Evolutionary conservation across 2,888 invertebrate species (phyloP).

Genomic region (Pseudoips prasinana): DNA sequence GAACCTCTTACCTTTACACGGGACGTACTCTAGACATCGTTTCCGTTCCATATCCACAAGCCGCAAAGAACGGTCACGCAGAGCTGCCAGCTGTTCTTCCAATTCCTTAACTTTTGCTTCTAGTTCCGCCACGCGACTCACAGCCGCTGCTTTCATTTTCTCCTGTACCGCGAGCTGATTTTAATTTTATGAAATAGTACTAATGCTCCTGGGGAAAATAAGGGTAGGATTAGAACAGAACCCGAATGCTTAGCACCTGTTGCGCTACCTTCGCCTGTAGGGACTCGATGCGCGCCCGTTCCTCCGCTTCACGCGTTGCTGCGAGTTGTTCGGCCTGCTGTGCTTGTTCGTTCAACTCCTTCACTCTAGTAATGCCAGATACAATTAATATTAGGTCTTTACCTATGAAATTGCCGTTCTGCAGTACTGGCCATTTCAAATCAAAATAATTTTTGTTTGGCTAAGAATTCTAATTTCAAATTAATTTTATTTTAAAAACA

Average conservation of each 20-base stretch:
- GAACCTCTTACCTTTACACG: conserved; percentile 61
- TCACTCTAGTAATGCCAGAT: conserved; percentile 57
- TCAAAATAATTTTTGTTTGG: too few relatives aligned
- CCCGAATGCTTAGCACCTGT: conserved; percentile 54
- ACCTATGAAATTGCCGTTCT: too few relatives aligned
- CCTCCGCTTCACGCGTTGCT: conserved; percentile 39
- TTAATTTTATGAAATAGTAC: conserved; percentile 8
- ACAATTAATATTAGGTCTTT: too few relatives aligned
- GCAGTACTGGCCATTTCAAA: too few relatives aligned
- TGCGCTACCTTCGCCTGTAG: conserved; percentile 64
- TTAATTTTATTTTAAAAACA: too few relatives aligned
- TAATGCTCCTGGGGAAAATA: neutral
- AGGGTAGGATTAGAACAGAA: conserved; percentile 7
- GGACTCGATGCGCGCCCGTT: conserved; percentile 41
- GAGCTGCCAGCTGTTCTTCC: conserved; percentile 44
- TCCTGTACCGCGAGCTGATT: conserved; percentile 41
- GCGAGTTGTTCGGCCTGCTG: conserved; percentile 45
- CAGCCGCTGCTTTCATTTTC: conserved; percentile 41
- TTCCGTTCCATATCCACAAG: conserved; percentile 59
- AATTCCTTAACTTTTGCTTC: conserved; percentile 52
- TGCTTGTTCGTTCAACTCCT: conserved; percentile 60
- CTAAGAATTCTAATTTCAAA: too few relatives aligned
- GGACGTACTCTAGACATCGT: conserved; percentile 60
- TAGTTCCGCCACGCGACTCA: conserved; percentile 41
- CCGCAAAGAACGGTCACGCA: conserved; percentile 54